Conservation (phyloP, 2,797 vertebrate species). For the Microctenopoma lineatum region DNA sequence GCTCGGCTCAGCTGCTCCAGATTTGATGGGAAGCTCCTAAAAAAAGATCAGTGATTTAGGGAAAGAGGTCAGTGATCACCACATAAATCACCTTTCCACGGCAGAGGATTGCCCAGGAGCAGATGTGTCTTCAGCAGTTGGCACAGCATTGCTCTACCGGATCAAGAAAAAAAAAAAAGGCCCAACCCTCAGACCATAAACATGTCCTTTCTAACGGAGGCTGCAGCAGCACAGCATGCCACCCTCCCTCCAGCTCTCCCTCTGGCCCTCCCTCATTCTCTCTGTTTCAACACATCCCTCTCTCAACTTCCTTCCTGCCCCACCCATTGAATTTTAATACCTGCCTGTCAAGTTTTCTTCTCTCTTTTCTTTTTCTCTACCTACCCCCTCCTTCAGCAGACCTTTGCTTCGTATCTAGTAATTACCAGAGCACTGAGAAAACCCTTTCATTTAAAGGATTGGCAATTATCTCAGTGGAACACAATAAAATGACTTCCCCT, state of each 20-base stretch:
- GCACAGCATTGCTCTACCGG: conserved; percentile 51
- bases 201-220: conserved; percentile 75
- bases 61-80: conserved; percentile 71
- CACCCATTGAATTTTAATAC: conserved; percentile 81
- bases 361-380: conserved; percentile 7
- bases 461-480: conserved; percentile 83
- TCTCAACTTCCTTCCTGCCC: conserved; percentile 77
- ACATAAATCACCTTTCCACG: conserved; percentile 70
- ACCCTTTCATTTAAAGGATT: conserved; percentile 86
- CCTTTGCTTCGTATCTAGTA: conserved; percentile 82
- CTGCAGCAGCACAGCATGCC: conserved; percentile 61
- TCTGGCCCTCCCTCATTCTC: conserved; percentile 62
- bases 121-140: conserved; percentile 77
- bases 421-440: conserved; percentile 82
- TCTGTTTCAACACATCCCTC: conserved; percentile 79
- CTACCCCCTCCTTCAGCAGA: conserved; percentile 67
- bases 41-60: conserved; percentile 67
- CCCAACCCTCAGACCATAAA: conserved; percentile 78
- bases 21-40: conserved; percentile 73
- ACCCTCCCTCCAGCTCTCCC: conserved; percentile 55
- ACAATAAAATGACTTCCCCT: conserved; percentile 83
- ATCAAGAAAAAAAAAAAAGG: conserved; percentile 61
- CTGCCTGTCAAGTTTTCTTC: conserved; percentile 82
- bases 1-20: conserved; percentile 62
- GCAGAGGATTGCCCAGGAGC: conserved; percentile 67